Conservation (phyloP, 2,113 vertebrate genomes). For the Ceratotherium simum region DNA sequence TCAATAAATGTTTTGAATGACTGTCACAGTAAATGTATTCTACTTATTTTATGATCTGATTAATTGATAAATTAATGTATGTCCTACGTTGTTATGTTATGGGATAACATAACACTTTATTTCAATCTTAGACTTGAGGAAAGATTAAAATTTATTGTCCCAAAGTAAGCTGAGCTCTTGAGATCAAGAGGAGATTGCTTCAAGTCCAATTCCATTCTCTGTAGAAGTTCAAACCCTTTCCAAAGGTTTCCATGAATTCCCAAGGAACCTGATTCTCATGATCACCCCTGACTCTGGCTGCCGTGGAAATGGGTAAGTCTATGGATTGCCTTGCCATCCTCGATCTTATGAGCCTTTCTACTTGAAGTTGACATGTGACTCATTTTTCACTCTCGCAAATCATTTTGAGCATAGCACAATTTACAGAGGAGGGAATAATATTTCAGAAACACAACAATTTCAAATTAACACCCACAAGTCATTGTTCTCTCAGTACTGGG, state of each 20-base stretch:
- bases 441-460: neutral
- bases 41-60: slow-evolving; percentile 18
- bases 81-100: neutral
- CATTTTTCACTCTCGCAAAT: neutral
- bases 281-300: neutral
- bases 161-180: neutral
- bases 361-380: neutral
- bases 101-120: neutral
- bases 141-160: neutral
- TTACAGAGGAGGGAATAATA: neutral
- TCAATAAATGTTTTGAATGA: neutral
- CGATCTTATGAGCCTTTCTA: neutral
- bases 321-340: neutral
- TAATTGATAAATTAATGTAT: neutral
- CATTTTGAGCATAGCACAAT: neutral
- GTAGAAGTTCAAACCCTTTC: neutral
- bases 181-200: neutral
- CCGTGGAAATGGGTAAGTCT: neutral
- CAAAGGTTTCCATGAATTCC: neutral
- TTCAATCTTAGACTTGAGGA: neutral
- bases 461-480: neutral
- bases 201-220: neutral
- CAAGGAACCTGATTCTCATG: neutral
- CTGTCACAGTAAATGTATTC: neutral
- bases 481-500: neutral